Percentiles rank a stretch among this genome's conserved stretches.
phyloP scores from a whole-genome alignment of 2,113 vertebrate genomes.

The Maccullochella peelii region DNA sequence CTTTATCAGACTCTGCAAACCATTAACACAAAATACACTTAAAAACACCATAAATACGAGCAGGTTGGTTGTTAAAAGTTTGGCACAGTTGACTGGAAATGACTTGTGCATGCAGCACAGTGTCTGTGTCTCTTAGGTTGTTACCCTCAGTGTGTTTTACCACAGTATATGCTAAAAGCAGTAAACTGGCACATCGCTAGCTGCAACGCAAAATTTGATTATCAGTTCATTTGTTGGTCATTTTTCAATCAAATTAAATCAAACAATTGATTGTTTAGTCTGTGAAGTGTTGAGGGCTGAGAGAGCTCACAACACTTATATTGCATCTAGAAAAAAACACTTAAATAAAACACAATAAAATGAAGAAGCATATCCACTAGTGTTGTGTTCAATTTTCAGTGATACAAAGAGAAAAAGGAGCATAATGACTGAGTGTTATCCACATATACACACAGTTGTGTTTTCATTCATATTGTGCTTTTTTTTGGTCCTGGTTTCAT shows the following conservation, averaged over 20 bases:
- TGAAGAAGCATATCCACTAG: neutral
- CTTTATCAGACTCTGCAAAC: neutral
- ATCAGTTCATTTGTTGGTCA: neutral
- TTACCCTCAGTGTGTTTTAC: neutral
- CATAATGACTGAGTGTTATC: neutral
- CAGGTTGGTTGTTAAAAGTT: neutral
- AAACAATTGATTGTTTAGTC: neutral
- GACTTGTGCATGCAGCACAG: neutral
- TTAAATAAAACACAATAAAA: neutral
- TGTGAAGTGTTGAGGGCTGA: neutral
- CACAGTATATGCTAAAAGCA: neutral
- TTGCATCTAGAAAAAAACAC: neutral
- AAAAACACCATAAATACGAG: neutral
- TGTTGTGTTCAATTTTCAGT: neutral
- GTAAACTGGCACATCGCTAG: neutral
- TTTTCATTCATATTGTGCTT: neutral
- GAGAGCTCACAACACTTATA: neutral
- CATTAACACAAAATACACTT: neutral
- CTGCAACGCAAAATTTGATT: neutral
- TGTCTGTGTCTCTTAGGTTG: neutral
- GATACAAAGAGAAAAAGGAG: neutral
- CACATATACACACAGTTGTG: neutral
- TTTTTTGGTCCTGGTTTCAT: neutral
- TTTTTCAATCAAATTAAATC: neutral
- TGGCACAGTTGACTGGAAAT: neutral